Base-by-base conservation (phyloP, 2,888 invertebrate genomes). In the Dasysyrphus tricinctus region DNA sequence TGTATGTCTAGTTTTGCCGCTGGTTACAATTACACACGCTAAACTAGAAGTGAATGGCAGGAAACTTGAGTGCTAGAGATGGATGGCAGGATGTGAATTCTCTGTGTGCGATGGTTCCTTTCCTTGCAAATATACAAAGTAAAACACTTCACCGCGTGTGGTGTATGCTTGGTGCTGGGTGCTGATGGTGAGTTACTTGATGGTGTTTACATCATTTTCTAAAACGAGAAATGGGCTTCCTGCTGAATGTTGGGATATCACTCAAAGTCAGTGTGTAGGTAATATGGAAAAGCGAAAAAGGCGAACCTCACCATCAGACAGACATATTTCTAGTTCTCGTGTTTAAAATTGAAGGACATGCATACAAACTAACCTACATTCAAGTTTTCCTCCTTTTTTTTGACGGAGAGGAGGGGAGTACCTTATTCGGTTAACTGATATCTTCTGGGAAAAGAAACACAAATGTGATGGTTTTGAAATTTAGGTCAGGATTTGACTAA, bases 21-120 rank as follows among this genome's bases (percentile, higher is more conserved):
- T 76, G 74, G 78, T 63, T 82, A 86, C 85, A 86, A 81, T 86
- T 82, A 86, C 78, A 86, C 81, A 78, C 85, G 77, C 73, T 65
- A 73, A 82, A 78, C 81, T 77, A 61, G 12, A 63, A 74, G 65
- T 24, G 75, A 67, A 80, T 57, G 81, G 56, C 51, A 59, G 57
- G 77, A 54, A 57, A 59, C 74, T 81, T 59, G 57, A 70, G 81
- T 74, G 73, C 59, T 51, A 49, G 80, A 73, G 76, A 77, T 80
- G 54, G 76, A 85, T 73, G 73, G 76, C 32, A 57, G 75, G 80
- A 80, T 72, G 75, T 37, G 42, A 61, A 70, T 59, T 42, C 72
- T 54, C 37, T 69, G 51, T 83, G 69, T 74, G 74, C n/a, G 67
- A 49, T 49, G 74, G 65, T 72, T 67, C 24, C 37, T 70, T 54